Evolutionary conservation across 2,113 vertebrate genomes (phyloP).

Genomic region (Todiramphus saurophagus): DNA sequence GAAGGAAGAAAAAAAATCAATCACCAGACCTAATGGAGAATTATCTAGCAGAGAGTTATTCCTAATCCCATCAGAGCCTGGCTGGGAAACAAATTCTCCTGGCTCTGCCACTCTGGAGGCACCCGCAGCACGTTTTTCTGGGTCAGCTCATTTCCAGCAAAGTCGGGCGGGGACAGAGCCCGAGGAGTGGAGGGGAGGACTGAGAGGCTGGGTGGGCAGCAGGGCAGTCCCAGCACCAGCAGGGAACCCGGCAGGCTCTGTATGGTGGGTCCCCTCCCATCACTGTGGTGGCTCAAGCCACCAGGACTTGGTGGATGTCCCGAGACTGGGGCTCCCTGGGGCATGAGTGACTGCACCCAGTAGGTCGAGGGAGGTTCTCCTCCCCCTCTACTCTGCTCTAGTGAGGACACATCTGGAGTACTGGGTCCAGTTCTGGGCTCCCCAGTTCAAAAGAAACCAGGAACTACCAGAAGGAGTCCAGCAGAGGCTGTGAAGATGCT

Average conservation of each 20-base stretch:
- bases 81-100: neutral
- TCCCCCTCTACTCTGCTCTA: neutral
- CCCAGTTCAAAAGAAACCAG: neutral
- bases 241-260: neutral
- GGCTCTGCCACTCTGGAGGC: neutral
- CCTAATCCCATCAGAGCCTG: slow-evolving; percentile 50
- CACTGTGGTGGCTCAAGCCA: neutral
- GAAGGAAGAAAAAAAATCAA: neutral
- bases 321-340: no score
- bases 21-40: slow-evolving; percentile 10
- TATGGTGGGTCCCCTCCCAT: neutral
- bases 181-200: neutral
- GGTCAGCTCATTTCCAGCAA: neutral
- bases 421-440: neutral
- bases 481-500: neutral
- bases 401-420: neutral
- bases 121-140: neutral
- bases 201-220: neutral
- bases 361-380: neutral
- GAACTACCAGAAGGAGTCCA: neutral
- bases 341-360: neutral
- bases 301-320: fast-evolving
- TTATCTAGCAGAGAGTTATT: slow-evolving; percentile 9
- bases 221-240: neutral
- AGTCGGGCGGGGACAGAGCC: neutral